phyloP scores from a whole-genome alignment of 2,888 invertebrate genomes.

The Helleia helle region DNA sequence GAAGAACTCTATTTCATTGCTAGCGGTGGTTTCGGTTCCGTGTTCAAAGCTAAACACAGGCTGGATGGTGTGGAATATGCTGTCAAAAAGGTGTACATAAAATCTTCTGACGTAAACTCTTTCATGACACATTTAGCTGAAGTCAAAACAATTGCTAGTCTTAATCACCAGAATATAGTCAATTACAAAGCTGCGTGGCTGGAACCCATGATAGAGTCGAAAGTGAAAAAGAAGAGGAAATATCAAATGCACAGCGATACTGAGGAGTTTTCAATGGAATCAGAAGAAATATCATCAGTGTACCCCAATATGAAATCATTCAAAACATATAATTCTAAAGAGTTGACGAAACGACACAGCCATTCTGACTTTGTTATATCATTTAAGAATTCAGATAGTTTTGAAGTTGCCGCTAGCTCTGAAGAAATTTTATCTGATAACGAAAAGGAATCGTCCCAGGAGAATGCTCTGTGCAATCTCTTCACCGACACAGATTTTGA shows the following conservation, averaged over 20 bases:
- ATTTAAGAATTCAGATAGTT: slow-evolving; percentile 50
- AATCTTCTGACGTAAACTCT: slow-evolving; percentile 76
- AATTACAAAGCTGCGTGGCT: slow-evolving; percentile 90
- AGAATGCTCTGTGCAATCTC: slow-evolving; percentile 49
- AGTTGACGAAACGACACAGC: slow-evolving; percentile 44
- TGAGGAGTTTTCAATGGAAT: slow-evolving; percentile 41
- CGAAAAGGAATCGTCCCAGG: slow-evolving; percentile 37
- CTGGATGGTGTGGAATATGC: slow-evolving; percentile 86
- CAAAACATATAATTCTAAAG: slow-evolving; percentile 64
- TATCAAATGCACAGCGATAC: slow-evolving; percentile 51
- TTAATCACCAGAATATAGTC: slow-evolving; percentile 86
- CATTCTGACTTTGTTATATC: slow-evolving; percentile 57
- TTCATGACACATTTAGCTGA: slow-evolving; percentile 80
- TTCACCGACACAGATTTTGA: slow-evolving; percentile 41
- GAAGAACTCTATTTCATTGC: slow-evolving; percentile 80
- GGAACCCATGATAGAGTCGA: slow-evolving; percentile 76
- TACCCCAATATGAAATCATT: slow-evolving; percentile 58
- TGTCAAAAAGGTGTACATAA: slow-evolving; percentile 82
- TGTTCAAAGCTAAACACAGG: slow-evolving; percentile 82
- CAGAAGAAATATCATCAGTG: slow-evolving; percentile 41
- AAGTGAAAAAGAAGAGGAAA: slow-evolving; percentile 44
- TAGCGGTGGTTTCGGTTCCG: slow-evolving; percentile 84
- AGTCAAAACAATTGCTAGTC: slow-evolving; percentile 85
- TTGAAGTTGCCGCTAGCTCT: slow-evolving; percentile 34
- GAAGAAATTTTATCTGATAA: slow-evolving; percentile 41